These are phyloP conservation scores for Eulithis prunata DNA, from an alignment of 2,888 invertebrate species.

Conservation along the genomic window DNA sequence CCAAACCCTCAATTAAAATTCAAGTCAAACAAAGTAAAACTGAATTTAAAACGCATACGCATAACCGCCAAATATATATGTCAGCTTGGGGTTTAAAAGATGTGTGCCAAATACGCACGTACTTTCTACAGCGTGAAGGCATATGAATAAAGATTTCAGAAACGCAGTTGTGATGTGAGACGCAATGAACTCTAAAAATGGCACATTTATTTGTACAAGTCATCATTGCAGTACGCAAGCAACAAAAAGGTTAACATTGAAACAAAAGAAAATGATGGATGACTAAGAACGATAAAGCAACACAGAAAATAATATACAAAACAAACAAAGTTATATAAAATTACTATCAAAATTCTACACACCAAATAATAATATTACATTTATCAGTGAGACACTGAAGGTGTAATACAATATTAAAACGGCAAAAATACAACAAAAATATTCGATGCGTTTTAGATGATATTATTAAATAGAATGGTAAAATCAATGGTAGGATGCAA, in stretches of 20 bases:
- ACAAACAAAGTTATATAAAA: not conserved
- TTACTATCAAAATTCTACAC: too few relatives aligned
- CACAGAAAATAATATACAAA: not conserved
- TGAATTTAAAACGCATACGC: constrained; percentile 26
- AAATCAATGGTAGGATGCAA: too few relatives aligned
- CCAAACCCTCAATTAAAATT: constrained; percentile 12
- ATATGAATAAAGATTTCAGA: constrained; percentile 29
- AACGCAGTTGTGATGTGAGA: constrained; percentile 18
- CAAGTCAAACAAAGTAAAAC: constrained; percentile 32
- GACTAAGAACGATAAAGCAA: constrained; percentile 2
- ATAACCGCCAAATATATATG: constrained; percentile 40
- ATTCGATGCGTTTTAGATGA: not conserved
- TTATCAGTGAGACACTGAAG: not conserved
- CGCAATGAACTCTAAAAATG: constrained; percentile 16
- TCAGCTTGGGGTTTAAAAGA: constrained; percentile 30
- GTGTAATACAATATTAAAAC: not conserved
- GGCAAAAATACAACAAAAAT: not conserved
- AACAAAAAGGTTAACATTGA: not conserved
- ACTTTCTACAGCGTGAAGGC: constrained; percentile 28
- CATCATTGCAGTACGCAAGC: not conserved
- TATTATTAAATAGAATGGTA: too few relatives aligned
- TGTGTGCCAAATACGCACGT: constrained; percentile 43
- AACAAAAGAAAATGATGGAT: constrained; percentile 3
- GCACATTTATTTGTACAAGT: not conserved
- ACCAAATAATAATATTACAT: not conserved